A percentile compares a stretch with the other conserved stretches of the same genome.
These are phyloP conservation scores for Alviniconcha marisindica DNA, from an alignment of 1,140 invertebrate genomes.

Conservation along the genomic window DNA sequence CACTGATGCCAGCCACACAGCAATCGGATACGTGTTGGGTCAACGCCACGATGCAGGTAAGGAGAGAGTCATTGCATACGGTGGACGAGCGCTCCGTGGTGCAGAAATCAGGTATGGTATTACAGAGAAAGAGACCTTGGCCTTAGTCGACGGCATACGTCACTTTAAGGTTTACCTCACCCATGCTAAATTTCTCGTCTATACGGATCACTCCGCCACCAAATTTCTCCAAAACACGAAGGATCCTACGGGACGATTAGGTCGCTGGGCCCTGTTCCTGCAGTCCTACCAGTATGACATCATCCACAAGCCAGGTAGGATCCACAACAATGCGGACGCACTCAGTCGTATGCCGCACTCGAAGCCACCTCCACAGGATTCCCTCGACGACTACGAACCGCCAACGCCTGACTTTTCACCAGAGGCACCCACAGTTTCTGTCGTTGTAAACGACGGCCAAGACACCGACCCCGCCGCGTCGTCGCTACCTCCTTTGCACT, in stretches of 20 bases:
- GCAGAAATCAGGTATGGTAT: not conserved
- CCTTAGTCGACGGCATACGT: not conserved
- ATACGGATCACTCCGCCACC: not conserved
- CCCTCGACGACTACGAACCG: not conserved
- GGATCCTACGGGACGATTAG: constrained; percentile 1
- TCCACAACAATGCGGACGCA: constrained; percentile 8
- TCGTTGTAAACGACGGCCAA: no score
- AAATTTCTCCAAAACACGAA: not conserved
- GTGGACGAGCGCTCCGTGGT: constrained; percentile 10
- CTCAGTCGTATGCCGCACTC: not conserved
- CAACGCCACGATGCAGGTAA: not conserved
- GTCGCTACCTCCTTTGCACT: not conserved
- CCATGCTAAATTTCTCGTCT: constrained; percentile 7
- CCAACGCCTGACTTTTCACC: not conserved
- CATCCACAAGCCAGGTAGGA: not conserved
- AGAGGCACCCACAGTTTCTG: not conserved
- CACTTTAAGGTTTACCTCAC: not conserved
- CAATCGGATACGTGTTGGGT: not conserved
- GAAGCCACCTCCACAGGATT: no score
- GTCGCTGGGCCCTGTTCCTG: not conserved
- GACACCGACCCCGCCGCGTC: no score
- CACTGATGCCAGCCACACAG: not conserved
- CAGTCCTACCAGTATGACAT: constrained; percentile 12
- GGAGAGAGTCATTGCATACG: not conserved
- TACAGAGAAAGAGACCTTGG: constrained; percentile 9